A percentile compares a stretch with the other conserved stretches of the same genome.
phyloP scores from a whole-genome alignment of 2,797 vertebrate genomes.

The Cossypha niveicapilla region DNA sequence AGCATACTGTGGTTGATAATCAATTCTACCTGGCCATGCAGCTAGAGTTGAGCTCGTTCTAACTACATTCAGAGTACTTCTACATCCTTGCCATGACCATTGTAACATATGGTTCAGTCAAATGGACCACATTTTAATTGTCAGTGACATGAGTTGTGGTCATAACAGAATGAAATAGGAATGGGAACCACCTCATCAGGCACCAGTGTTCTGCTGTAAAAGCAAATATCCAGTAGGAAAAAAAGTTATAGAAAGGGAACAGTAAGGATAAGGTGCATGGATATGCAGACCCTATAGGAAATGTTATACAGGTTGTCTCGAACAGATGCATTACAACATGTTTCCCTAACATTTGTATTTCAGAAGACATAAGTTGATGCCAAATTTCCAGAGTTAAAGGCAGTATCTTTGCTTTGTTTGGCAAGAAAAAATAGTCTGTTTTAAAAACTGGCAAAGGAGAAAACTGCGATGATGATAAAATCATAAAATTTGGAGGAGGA shows the following conservation, averaged over 20 bases:
- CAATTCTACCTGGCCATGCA: not conserved
- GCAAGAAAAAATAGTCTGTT: constrained; percentile 16
- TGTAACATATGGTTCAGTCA: fast-evolving
- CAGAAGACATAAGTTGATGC: not conserved
- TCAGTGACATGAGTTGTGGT: fast-evolving
- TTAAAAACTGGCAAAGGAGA: not conserved
- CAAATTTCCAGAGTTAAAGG: constrained; percentile 14
- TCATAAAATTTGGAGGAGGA: not conserved
- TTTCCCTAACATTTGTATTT: constrained; percentile 5
- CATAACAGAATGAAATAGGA: not conserved
- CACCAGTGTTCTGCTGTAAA: not conserved
- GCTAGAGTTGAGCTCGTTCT: not conserved
- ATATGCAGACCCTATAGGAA: not conserved
- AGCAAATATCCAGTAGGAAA: not conserved
- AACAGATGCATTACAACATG: not conserved
- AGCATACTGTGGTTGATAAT: fast-evolving
- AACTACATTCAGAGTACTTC: not conserved
- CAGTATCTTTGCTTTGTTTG: not conserved
- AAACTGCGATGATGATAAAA: not conserved
- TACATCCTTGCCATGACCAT: not conserved
- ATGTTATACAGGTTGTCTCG: not conserved
- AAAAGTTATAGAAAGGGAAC: not conserved
- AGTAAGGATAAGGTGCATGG: not conserved
- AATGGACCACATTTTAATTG: not conserved
- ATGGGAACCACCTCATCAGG: not conserved